These are phyloP conservation scores for Allobates femoralis DNA, from an alignment of 2,797 vertebrate species.

Conservation along the genomic window DNA sequence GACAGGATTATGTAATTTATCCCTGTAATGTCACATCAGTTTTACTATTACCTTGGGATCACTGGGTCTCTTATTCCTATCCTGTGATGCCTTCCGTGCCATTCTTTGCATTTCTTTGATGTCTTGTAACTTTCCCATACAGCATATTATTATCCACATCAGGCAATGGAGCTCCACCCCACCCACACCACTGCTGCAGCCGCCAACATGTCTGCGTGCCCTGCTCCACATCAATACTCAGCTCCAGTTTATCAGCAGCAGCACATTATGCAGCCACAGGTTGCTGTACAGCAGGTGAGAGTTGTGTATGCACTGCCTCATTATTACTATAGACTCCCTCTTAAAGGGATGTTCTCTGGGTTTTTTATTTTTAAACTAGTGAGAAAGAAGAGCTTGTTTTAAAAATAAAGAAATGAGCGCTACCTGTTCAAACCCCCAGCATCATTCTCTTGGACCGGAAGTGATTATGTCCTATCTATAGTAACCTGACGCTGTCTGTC, in stretches of 20 bases:
- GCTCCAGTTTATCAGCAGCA: conserved; percentile 93
- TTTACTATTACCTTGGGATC: neutral
- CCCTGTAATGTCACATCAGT: neutral
- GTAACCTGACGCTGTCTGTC: no score
- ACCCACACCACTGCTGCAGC: conserved; percentile 81
- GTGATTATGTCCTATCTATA: no score
- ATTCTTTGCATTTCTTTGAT: neutral
- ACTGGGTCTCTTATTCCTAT: neutral
- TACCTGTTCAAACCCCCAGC: no score
- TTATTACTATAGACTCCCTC: neutral
- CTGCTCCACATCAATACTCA: conserved; percentile 93
- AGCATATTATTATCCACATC: conserved; percentile 86
- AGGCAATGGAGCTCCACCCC: conserved; percentile 91
- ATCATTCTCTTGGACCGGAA: no score
- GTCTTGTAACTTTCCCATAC: conserved; percentile 16
- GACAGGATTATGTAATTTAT: neutral
- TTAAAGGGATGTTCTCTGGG: no score
- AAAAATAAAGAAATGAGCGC: no score
- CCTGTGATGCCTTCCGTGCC: neutral
- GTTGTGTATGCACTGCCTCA: neutral
- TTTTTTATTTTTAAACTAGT: no score
- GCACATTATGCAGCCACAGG: conserved; percentile 90
- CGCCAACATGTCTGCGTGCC: conserved; percentile 83
- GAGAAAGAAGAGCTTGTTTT: no score
- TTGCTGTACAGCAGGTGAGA: conserved; percentile 93